Percentiles rank a stretch among this genome's conserved stretches.
Conservation (phyloP, 2,113 vertebrate species). For the Cardinalis cardinalis region DNA sequence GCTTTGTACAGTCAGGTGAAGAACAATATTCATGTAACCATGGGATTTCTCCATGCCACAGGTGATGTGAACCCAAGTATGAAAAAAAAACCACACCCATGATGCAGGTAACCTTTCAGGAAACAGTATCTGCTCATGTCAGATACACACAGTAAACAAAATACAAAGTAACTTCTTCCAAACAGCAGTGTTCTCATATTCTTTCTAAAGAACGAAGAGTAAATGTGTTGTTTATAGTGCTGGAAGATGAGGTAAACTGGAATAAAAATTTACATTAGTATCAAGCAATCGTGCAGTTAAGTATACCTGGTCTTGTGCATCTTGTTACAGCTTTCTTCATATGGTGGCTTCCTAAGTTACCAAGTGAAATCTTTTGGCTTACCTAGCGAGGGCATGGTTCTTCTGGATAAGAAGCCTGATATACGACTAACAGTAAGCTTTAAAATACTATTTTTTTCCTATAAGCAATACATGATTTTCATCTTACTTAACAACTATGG, state of each 20-base stretch:
- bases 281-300: neutral
- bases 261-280: neutral
- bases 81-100: neutral
- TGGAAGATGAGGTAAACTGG: neutral
- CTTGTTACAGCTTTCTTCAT: slow-evolving; percentile 86
- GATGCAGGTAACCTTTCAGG: neutral
- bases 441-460: neutral
- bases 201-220: neutral
- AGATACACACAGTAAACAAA: neutral
- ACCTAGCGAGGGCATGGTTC: slow-evolving; percentile 87
- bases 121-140: neutral
- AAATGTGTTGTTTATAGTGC: neutral
- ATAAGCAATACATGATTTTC: neutral
- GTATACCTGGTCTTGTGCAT: neutral
- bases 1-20: neutral
- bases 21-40: neutral
- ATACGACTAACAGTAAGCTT: slow-evolving; percentile 80
- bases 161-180: neutral
- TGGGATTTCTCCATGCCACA: neutral
- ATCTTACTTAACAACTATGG: neutral
- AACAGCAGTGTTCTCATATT: neutral
- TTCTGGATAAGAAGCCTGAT: slow-evolving; percentile 80
- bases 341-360: slow-evolving; percentile 89
- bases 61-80: neutral
- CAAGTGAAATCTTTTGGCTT: slow-evolving; percentile 92